These are phyloP conservation scores for Polymixis flavicincta DNA, from an alignment of 2,888 invertebrate species.

Conservation along the genomic window DNA sequence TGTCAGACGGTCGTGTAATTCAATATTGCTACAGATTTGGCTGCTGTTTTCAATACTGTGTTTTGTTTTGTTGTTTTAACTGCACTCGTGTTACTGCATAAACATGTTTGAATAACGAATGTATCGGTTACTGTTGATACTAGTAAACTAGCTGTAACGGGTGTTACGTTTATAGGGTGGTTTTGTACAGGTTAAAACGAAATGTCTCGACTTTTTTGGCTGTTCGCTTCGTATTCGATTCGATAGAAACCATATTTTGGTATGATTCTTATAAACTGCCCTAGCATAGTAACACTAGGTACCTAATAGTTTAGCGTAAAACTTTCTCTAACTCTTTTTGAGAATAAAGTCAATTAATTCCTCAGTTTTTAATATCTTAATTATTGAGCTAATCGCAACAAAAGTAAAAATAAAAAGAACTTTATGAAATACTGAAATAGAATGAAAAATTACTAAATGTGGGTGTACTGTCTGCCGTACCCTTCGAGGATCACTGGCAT, in stretches of 20 bases:
- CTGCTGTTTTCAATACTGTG: constrained; percentile 70
- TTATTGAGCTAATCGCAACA: too few relatives aligned
- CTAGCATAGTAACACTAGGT: too few relatives aligned
- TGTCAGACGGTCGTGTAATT: constrained; percentile 63
- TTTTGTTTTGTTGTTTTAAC: constrained; percentile 70
- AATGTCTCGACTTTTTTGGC: background rate
- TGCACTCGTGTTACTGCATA: constrained; percentile 60
- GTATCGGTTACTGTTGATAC: constrained; percentile 57
- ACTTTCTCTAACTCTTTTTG: too few relatives aligned
- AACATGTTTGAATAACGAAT: constrained; percentile 51
- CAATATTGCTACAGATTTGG: constrained; percentile 63
- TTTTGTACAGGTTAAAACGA: background rate
- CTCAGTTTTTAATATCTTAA: too few relatives aligned
- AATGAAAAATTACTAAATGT: too few relatives aligned
- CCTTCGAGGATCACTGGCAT: too few relatives aligned
- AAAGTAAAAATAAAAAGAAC: too few relatives aligned
- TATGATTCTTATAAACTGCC: background rate
- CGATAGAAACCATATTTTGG: background rate
- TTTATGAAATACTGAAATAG: too few relatives aligned
- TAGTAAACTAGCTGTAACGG: constrained; percentile 38
- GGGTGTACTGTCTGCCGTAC: too few relatives aligned
- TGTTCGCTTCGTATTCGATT: background rate
- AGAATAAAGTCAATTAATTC: too few relatives aligned
- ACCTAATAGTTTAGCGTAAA: too few relatives aligned
- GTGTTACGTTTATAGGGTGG: background rate